Evolutionary conservation across 1,140 invertebrate genomes (phyloP), one percentile per base, ranked within the genome.

Genomic region (Rhopalosiphum maidis): DNA sequence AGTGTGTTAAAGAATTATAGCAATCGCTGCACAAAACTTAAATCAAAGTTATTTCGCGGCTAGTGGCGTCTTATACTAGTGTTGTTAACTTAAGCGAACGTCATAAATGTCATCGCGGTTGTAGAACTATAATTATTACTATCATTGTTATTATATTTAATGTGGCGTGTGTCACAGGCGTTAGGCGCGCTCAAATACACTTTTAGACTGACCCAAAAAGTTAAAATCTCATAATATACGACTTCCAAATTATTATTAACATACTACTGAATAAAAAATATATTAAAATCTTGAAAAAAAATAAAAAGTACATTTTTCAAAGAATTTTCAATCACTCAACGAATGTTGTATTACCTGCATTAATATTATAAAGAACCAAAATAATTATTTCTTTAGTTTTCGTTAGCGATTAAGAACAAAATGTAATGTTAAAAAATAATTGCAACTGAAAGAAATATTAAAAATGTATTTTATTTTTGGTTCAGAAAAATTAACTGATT

Each of bases 81-180:
- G 35, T 83, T 83, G 18, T 83, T 25, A 30, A 86, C 41, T 5
- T 18, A 18, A 86, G 37, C 23, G 21, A 25, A 86, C 83, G 85
- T 43, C 60, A 77, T 86, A 86, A 86, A 86, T 46, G 37, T 86
- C 37, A 86, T 86, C 25, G 85, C 4, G 83, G 23, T 41, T 30
- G 43, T 46, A 46, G 23, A 86, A 35, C 35, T 37, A 43, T 86
- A 46, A 43, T 37, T 86, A 30, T 46, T 30, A 43, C 37, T 86
- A 43, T 86, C 23, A 43, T 46, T 86, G 23, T 86, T 46, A 86
- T 46, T 86, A 86, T 46, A 41, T 86, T 86, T 86, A 46, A 86
- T 86, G 41, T 25, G 25, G 22, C 85, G 25, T 43, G 85, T 86
- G 43, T 46, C 37, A 41, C 43, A 43, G 6, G 25, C 43, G 43